Evolutionary conservation across 2,888 invertebrate species (phyloP).

Genomic region (Drosophila mulleri): DNA sequence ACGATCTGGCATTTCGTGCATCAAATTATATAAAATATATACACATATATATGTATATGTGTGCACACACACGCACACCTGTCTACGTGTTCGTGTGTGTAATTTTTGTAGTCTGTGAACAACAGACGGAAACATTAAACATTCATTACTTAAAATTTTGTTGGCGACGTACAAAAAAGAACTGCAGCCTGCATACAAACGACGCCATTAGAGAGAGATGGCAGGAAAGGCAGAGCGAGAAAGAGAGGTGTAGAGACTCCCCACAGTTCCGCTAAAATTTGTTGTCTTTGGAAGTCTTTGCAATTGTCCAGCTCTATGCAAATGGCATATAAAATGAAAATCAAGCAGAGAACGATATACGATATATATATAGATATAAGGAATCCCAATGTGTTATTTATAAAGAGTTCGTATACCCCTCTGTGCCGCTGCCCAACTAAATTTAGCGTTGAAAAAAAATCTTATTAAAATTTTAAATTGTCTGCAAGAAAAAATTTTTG

Average conservation of each 20-base stretch:
- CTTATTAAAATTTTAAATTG: conserved; percentile 78
- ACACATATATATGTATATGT: neutral
- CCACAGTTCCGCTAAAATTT: neutral
- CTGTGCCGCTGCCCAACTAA: conserved; percentile 47
- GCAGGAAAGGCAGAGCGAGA: neutral
- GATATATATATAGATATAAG: conserved; percentile 6
- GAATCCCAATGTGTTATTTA: conserved; percentile 60
- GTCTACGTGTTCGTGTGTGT: conserved; percentile 3
- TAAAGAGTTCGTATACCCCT: conserved; percentile 31
- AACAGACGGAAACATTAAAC: conserved; percentile 74
- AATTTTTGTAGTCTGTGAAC: conserved; percentile 34
- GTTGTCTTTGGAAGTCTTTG: neutral
- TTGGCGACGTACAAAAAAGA: conserved; percentile 49
- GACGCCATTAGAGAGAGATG: conserved; percentile 57
- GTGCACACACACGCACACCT: neutral
- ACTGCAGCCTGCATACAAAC: conserved; percentile 68
- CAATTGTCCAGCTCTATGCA: conserved; percentile 59
- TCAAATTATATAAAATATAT: conserved; percentile 58
- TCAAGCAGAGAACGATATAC: neutral
- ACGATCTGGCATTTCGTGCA: conserved; percentile 55
- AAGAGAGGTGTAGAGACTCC: neutral
- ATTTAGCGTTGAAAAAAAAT: conserved; percentile 61
- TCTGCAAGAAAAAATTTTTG: conserved; percentile 68
- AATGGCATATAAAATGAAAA: conserved; percentile 9
- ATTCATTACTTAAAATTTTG: conserved; percentile 78